Base-by-base conservation (phyloP, 2,113 vertebrate genomes). In the Cyrtonyx montezumae region DNA sequence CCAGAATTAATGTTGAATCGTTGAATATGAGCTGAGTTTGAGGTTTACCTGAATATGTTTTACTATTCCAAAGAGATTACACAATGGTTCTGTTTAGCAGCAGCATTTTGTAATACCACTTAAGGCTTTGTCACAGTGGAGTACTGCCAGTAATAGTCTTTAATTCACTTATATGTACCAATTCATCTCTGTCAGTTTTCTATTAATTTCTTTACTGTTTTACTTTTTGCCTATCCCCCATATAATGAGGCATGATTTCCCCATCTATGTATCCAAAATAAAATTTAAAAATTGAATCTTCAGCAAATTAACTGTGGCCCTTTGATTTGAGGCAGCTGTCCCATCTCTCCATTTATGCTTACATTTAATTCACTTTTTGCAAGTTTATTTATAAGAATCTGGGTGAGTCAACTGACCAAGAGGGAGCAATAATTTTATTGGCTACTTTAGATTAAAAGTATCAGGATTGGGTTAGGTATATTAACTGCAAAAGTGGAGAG, bases 111-210 rank as follows among this genome's bases (percentile, higher is more conserved):
- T 95, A 97, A 97, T 97, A 96, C 81, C 97, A 97, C 96, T 97
- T 97, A 97, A 96, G 93, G 94, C 94, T 97, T 97, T 92, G 93
- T 93, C 58, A 14, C 81, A 59, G 40, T 97, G 96, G 96, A 97
- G 87, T 94, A 93, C 95, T 97, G 97, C 97, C 97, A 97, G 96
- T 97, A 97, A 96, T 95, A 91, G 96, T 96, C 95, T 97, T 98
- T 97, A 97, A 98, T 98, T 97, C 96, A 97, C 93, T 98, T 97
- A 96, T 94, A 97, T 96, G 87, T 96, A 94, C 96, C 96, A 96
- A 96, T 97, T 97, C 84, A 92, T 97, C 97, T 97, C 94, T 97
- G 96, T 97, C 97, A 96, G 96, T 83, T 96, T 95, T 92, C 95
- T 97, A 84, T 97, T 97, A 95, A 97, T 98, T 97, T 97, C 86